Base-by-base conservation (phyloP, 2,797 vertebrate species). In the Karalla daura region DNA sequence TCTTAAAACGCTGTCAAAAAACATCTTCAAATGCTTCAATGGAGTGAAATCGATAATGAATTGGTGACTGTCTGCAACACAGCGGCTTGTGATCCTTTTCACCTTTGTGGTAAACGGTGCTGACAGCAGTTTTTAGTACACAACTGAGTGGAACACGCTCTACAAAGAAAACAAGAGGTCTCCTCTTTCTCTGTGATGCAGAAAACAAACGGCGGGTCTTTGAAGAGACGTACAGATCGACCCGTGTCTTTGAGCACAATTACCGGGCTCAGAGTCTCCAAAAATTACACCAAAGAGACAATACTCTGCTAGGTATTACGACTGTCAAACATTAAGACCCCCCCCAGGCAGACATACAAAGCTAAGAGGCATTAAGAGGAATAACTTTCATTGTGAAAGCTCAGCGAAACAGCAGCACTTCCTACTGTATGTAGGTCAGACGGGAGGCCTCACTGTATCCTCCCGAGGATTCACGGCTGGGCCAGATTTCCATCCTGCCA, bases 341-440 rank as follows among this genome's bases (percentile, higher is more conserved):
- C n/a, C n/a, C n/a, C n/a, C n/a, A n/a, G 36, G 13, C 12, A 49
- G 28, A 17, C 30, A 58, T 62, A 68, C 14, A 52, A 59, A 40
- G 30, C 36, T 14, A 35, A 24, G 18, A 53, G 40, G 6, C 20
- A 61, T 64, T n/a, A 70, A 59, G 28, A 37, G 20, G n/a, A n/a
- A n/a, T n/a, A n/a, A 63, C 21, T 35, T 35, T 50, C 46, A 62
- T 11, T 25, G 45, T 53, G 20, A 62, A 60, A 75, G 41, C 36
- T 61, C 30, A 46, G 54, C 40, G 35, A 55, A n/a, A 50, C 32
- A 76, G 70, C 75, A 82, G 64, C 70, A 60, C 70, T 76, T 84
- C 54, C 36, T 84, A n/a, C n/a, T n/a, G n/a, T n/a, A 85, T 88
- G 70, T 81, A 88, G 86, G 81, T 84, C 83, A 90, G 36, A 76